Base-by-base conservation (phyloP, 2,113 vertebrate genomes). In the Delphinus delphis region DNA sequence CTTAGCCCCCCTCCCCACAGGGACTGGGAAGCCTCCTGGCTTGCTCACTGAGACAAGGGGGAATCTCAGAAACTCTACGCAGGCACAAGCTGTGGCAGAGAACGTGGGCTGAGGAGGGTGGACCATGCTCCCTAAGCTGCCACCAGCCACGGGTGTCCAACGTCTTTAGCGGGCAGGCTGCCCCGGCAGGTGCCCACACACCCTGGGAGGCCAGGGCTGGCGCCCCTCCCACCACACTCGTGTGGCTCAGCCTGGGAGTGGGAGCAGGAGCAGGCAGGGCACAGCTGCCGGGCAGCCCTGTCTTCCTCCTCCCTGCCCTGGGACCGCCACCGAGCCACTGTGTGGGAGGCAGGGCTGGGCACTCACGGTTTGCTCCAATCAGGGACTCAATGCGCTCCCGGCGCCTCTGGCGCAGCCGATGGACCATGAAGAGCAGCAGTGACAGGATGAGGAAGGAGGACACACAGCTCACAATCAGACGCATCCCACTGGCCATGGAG, bases 391-490 rank as follows among this genome's bases (percentile, higher is more conserved):
- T 99, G 97, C 99, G 99, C 95, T 99, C 99, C 0, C 99, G 99
- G 71, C 99, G 99, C 60, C 99, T 98, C 99, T 99, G 99, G 8
- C 99, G 99, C 20, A 99, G 99, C 74, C 99, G 98, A 95, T 99
- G 99, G 68, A 99, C 99, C 99, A 99, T 99, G 98, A 99, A 99
- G 77, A 99, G 99, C 98, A 99, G 99, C 98, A 99, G 99, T 0
- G 99, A 99, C 85, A 99, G 99, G 98, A 99, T 99, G 97, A 99
- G 99, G 98, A 99, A 99, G 97, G 99, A 99, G 1, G 99, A 99
- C 97, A 99, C 99, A 95, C 99, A 99, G 98, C 99, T 99, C 92
- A 99, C 99, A 0, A 99, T 99, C 94, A 99, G 99, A 7, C 99
- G 99, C 99, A 99, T 99, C 17, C 99, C 99, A 5, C 99, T 99